Evolutionary conservation across 1,140 invertebrate species (phyloP).

Genomic region (Prorops nasuta): DNA sequence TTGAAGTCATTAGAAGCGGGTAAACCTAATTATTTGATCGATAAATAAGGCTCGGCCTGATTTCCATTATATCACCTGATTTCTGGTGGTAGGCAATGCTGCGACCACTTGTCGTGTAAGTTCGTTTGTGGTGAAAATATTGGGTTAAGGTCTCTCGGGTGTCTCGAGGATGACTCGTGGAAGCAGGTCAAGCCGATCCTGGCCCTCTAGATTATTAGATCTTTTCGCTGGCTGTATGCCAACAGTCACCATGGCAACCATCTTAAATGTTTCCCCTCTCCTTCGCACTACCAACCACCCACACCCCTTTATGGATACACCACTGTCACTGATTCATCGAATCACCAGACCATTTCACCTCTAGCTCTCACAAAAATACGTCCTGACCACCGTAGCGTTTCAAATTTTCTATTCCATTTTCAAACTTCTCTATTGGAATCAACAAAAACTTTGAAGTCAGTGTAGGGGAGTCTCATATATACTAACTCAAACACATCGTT

Average conservation of each 20-base stretch:
- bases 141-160: conserved; percentile 29
- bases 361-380: no score
- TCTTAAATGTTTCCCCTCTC: conserved; percentile 37
- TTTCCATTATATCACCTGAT: conserved; percentile 6
- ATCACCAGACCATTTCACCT: no score
- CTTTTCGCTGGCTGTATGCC: conserved; percentile 43
- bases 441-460: no score
- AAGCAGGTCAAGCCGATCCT: conserved; percentile 38
- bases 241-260: conserved; percentile 46
- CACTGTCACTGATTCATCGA: conserved; percentile 33
- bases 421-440: no score
- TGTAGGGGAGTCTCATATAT: no score
- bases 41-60: conserved; percentile 8
- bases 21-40: conserved; percentile 15
- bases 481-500: no score
- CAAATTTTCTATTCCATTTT: no score
- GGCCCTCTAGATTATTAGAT: conserved; percentile 38
- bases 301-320: conserved; percentile 27
- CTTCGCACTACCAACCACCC: conserved; percentile 9
- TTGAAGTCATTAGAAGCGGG: no score
- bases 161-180: conserved; percentile 1
- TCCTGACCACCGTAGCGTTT: no score
- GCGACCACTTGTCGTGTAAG: conserved; percentile 4
- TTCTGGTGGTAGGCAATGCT: neutral
- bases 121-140: conserved; percentile 25